Conservation (phyloP, 92 coral and sea anemone species). For the Scolanthus callimorphus region DNA sequence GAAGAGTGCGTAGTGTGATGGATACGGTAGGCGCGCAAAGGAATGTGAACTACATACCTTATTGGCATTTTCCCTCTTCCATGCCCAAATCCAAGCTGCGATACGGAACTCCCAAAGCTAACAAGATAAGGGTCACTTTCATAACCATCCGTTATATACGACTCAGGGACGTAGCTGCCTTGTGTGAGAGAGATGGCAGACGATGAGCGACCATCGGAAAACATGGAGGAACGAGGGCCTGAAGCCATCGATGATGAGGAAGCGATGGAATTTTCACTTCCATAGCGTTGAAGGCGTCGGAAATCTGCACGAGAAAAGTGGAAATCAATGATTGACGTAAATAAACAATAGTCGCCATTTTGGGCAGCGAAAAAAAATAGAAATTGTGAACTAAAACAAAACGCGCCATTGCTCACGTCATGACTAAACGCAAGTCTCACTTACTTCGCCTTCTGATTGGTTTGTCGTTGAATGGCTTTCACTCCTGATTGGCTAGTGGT, state of each 20-base stretch:
- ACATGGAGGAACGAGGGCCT: constrained; percentile 76
- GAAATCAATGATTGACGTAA: too few species aligned
- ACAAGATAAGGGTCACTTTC: constrained; percentile 70
- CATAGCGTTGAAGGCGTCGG: constrained; percentile 54
- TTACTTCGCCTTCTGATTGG: too few species aligned
- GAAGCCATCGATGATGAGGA: constrained; percentile 71
- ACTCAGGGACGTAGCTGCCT: constrained; percentile 92
- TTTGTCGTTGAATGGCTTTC: too few species aligned
- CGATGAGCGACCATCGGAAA: constrained; percentile 88
- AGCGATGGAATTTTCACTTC: constrained; percentile 69
- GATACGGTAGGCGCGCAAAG: too few species aligned
- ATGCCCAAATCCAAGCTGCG: constrained; percentile 51
- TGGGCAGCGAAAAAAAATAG: too few species aligned
- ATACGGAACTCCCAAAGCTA: constrained; percentile 76
- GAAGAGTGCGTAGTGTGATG: too few species aligned
- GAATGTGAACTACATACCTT: constrained; percentile 30
- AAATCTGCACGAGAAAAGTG: constrained; percentile 25
- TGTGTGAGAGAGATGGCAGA: constrained; percentile 83
- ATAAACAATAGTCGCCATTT: too few species aligned
- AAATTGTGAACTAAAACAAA: too few species aligned
- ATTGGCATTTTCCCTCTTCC: constrained; percentile 44
- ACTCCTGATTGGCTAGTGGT: too few species aligned
- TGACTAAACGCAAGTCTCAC: too few species aligned
- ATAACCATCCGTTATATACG: constrained; percentile 87
- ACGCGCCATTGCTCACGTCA: too few species aligned